Evolutionary conservation across 2,888 invertebrate genomes (phyloP), one percentile per base, ranked within the genome.

Genomic region (Marronus borbonicus): DNA sequence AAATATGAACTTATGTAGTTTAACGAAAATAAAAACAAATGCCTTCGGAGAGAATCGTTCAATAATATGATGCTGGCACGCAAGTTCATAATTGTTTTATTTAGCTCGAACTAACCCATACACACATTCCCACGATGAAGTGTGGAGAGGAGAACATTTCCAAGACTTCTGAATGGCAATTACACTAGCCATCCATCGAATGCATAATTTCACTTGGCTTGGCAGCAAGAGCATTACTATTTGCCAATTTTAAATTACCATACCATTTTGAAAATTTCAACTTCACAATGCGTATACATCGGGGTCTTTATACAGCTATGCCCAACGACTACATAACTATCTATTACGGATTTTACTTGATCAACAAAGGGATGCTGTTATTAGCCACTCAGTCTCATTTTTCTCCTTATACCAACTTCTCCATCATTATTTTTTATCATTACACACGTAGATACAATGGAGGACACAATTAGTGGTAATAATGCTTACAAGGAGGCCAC

Each of bases 31-130:
- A 86, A 87, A 88, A 88, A 85, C 86, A 87, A 88, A 88, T 85
- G 86, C 84, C 84, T 85, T 84, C 52, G 52, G 86, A 85, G 85
- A 86, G 86, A 86, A 86, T 85, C 85, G 85, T 86, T 87, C 87
- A 88, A 88, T 88, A 88, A 88, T 88, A 87, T 86, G 88, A 87
- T 88, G 87, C 87, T 87, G 87, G 88, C 88, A 88, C 88, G 88
- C 88, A 88, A 88, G 85, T 87, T 82, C 86, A 88, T 88, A 88
- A 88, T 88, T 88, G 88, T 88, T 88, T 88, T 86, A 88, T 88
- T 88, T 88, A 87, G 86, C 83, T 84, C 84, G 84, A 84, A 85
- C 81, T 70, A 60, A 76, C 70, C 69, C 76, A 76, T 76, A 79
- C 79, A 65, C 70, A 76, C 80, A 82, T 83, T 83, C 83, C 88